phyloP scores from a whole-genome alignment of 2,888 invertebrate species.

The Odontomyia ornata region DNA sequence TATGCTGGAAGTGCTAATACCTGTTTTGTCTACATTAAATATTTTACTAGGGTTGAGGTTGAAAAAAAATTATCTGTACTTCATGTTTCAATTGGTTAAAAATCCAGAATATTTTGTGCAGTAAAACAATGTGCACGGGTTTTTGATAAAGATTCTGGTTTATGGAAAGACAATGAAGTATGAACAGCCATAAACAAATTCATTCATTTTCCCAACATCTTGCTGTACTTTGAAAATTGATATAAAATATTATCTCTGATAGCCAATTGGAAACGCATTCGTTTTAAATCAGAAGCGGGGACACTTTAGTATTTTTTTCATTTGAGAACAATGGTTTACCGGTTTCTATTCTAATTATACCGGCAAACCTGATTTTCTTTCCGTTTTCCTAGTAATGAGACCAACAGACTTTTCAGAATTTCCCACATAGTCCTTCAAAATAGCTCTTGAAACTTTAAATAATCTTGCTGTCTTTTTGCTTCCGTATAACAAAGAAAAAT shows the following conservation, averaged over 20 bases:
- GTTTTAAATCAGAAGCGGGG: background rate
- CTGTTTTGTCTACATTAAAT: slow-evolving; percentile 15
- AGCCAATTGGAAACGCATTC: background rate
- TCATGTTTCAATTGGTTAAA: background rate
- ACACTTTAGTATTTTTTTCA: background rate
- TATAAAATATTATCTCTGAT: background rate
- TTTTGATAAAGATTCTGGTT: background rate
- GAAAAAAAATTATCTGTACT: background rate
- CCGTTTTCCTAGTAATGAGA: background rate
- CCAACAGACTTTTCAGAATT: background rate
- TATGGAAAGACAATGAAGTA: no score
- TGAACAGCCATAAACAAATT: no score
- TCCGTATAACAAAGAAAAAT: background rate
- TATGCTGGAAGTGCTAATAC: background rate
- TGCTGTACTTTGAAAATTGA: background rate
- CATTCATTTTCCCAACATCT: background rate
- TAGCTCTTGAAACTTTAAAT: background rate
- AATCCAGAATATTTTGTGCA: background rate
- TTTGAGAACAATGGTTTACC: background rate
- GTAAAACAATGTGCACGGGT: background rate
- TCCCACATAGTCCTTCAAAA: background rate
- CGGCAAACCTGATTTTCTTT: background rate
- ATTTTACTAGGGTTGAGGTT: no score
- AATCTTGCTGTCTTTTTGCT: background rate
- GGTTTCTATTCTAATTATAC: background rate